Conservation (phyloP, 2,113 vertebrate genomes). For the Sebastes fasciatus region DNA sequence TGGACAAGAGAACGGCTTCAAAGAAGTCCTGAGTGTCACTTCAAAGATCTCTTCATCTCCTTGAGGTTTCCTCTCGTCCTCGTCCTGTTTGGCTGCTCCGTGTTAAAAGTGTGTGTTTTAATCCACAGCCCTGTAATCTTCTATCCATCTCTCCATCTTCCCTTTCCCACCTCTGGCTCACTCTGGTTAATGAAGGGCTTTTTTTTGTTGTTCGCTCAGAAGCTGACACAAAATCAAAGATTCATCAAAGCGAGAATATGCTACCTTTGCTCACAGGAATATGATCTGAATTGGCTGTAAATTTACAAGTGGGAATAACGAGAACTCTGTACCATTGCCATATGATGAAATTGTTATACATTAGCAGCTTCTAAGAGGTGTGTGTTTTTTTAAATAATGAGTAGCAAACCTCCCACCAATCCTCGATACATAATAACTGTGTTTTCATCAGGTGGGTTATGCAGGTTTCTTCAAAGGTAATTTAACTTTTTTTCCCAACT, state of each 20-base stretch:
- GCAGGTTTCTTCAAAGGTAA: constrained; percentile 7
- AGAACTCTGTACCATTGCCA: not conserved
- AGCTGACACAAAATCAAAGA: constrained; percentile 67
- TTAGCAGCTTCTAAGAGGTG: not conserved
- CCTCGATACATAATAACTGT: not conserved
- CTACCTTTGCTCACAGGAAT: constrained; percentile 29
- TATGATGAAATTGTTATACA: constrained; percentile 9
- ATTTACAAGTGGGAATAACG: constrained; percentile 22
- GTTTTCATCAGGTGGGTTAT: constrained; percentile 4
- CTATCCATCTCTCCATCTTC: constrained; percentile 20
- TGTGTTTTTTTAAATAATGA: not conserved
- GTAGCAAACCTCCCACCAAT: not conserved
- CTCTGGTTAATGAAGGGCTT: constrained; percentile 55
- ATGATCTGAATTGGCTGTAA: constrained; percentile 18
- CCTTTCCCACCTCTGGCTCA: constrained; percentile 32
- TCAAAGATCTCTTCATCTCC: constrained; percentile 76
- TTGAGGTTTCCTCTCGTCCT: constrained; percentile 58
- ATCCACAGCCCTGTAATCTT: constrained; percentile 61
- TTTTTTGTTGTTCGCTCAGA: constrained; percentile 54
- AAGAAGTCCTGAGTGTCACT: constrained; percentile 68
- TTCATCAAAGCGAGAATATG: constrained; percentile 39
- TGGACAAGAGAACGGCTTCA: constrained; percentile 73
- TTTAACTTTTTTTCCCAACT: constrained; percentile 2
- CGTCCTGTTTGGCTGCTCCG: constrained; percentile 43
- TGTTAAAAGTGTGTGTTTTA: constrained; percentile 69